phyloP scores from a whole-genome alignment of 2,797 vertebrate species.

The Rhinatrema bivittatum region DNA sequence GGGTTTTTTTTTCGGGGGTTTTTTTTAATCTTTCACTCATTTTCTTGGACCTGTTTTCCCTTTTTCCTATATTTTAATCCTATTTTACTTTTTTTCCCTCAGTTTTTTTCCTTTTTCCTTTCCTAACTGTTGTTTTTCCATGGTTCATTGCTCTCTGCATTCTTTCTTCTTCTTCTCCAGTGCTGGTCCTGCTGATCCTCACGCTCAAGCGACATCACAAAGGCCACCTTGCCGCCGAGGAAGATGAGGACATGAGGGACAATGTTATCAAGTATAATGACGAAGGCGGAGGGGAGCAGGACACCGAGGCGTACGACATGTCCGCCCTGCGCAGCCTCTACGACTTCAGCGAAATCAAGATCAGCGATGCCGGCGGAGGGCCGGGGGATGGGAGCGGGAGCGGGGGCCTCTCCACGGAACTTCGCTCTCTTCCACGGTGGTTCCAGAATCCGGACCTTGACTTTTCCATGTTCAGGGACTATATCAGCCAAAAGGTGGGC shows the following conservation, averaged over 20 bases:
- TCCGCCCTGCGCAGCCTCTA: conserved; percentile 92
- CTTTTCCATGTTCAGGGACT: conserved; percentile 92
- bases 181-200: conserved; percentile 89
- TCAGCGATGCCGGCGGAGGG: conserved; percentile 54
- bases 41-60: no score
- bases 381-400: neutral
- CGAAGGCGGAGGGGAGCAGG: conserved; percentile 94
- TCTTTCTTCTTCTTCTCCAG: conserved; percentile 28
- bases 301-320: conserved; percentile 98
- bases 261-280: conserved; percentile 99
- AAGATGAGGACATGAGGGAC: conserved; percentile 97
- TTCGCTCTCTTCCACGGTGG: conserved; percentile 75
- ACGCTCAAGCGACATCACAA: conserved; percentile 92
- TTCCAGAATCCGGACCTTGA: conserved; percentile 72
- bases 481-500: conserved; percentile 92
- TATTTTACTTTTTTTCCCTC: no score
- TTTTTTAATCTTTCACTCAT: no score
- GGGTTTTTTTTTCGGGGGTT: no score
- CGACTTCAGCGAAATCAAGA: conserved; percentile 86
- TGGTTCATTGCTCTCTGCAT: neutral
- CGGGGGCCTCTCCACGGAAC: conserved; percentile 40
- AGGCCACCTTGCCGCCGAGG: conserved; percentile 82
- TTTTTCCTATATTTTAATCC: no score
- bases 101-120: no score
- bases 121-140: conserved; percentile 26